Conservation (phyloP, 2,113 vertebrate genomes). For the Serilophus lunatus region DNA sequence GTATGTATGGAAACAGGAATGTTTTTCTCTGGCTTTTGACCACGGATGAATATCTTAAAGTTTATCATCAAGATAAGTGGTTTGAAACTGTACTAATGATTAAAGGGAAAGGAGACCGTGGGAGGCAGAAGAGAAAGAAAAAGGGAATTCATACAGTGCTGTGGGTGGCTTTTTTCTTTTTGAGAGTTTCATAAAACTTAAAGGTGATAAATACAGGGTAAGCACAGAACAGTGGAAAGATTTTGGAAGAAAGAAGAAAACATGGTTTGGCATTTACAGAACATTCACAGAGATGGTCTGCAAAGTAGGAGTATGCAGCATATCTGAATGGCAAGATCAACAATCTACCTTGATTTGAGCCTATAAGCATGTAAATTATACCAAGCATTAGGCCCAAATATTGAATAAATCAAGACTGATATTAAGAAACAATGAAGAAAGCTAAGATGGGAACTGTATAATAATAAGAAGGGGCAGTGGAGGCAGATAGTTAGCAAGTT, state of each 20-base stretch:
- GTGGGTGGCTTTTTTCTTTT: conserved; percentile 15
- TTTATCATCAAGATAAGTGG: conserved; percentile 21
- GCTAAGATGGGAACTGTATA: not conserved
- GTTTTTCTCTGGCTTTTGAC: not conserved
- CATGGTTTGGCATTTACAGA: not conserved
- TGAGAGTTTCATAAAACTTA: not conserved
- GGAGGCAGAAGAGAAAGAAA: not conserved
- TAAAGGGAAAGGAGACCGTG: conserved; percentile 11
- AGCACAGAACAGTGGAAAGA: not conserved
- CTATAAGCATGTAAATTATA: not conserved
- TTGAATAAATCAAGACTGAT: not conserved
- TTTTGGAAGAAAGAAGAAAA: not conserved
- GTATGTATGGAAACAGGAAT: not conserved
- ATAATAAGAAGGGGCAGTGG: not conserved
- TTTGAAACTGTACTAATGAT: conserved; percentile 36
- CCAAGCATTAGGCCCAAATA: not conserved
- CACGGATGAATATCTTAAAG: not conserved
- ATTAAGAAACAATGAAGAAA: not conserved
- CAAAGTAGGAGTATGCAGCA: not conserved
- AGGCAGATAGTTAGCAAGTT: not conserved
- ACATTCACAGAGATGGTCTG: not conserved
- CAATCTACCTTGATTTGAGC: not conserved
- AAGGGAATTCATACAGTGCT: not conserved
- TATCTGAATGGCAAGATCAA: not conserved
- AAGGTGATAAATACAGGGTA: conserved; percentile 8